Conservation (phyloP, 2,888 invertebrate species). For the Chirona hameri region DNA sequence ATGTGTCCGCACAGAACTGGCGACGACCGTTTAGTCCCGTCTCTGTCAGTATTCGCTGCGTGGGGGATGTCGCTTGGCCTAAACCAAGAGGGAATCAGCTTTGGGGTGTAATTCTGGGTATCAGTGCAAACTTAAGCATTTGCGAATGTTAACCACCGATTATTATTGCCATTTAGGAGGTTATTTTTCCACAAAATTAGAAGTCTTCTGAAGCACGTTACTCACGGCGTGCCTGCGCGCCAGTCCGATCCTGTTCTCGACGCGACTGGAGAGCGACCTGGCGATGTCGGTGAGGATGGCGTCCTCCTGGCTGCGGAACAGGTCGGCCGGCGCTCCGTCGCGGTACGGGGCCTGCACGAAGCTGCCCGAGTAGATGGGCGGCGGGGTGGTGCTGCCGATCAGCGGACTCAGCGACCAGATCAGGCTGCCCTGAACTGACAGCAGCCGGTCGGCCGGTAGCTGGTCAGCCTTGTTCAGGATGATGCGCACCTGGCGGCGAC, state of each 20-base stretch:
- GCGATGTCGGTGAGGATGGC: conserved; percentile 81
- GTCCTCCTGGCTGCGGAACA: conserved; percentile 79
- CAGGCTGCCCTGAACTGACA: conserved; percentile 87
- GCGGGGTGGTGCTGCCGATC: conserved; percentile 91
- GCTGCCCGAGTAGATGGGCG: conserved; percentile 78
- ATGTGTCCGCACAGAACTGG: too few species aligned
- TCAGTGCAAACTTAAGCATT: too few species aligned
- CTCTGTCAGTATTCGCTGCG: too few species aligned
- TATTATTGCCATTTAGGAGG: too few species aligned
- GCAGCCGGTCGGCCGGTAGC: conserved; percentile 84
- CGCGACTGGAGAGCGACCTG: conserved; percentile 77
- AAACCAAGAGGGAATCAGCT: too few species aligned
- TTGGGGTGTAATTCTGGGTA: too few species aligned
- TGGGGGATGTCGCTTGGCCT: too few species aligned
- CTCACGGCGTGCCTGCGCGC: conserved; percentile 91
- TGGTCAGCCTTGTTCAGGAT: conserved; percentile 92
- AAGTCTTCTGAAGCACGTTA: conserved; percentile 40
- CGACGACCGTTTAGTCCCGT: too few species aligned
- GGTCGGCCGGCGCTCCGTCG: conserved; percentile 41
- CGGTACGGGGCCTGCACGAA: conserved; percentile 45
- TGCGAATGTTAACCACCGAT: too few species aligned
- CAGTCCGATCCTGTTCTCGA: conserved; percentile 91
- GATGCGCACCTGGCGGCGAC: conserved; percentile 71
- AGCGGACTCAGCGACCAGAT: conserved; percentile 97
- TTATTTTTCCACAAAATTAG: too few species aligned